Evolutionary conservation across 2,888 invertebrate genomes (phyloP), one percentile per base, ranked within the genome.

Genomic region (Aporophyla nigra): DNA sequence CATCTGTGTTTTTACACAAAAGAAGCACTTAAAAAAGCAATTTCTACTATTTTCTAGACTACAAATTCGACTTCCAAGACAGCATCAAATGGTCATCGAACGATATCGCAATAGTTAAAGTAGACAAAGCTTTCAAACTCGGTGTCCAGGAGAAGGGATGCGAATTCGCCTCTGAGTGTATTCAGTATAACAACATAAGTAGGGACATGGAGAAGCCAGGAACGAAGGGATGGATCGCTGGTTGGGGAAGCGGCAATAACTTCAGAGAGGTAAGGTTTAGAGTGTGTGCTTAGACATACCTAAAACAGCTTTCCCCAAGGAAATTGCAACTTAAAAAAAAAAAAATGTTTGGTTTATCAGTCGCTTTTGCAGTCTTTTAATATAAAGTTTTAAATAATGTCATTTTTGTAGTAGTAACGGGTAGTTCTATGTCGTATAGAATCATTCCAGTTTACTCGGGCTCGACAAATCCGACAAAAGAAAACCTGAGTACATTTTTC

Each of bases 61-160:
- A 96, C 89, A 96, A 96, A 85, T 96, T 96, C 82, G 96, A 96
- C 88, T 96, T 96, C 90, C 95, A 96, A 94, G 96, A 96, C 88
- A 96, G 96, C 76, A 93, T 95, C 73, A 96, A 96, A 84, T 96
- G 96, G 96, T 96, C 96, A 0, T 94, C 96, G 0, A 96, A 96
- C 83, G 96, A 96, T 66, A 96, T 96, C 62, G 96, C 96, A 0
- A 94, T 96, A 53, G 95, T 96, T 0, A 96, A 95, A 91, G 96
- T 96, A 5, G 93, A 96, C 73, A 95, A 90, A 72, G 92, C 95
- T 0, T 96, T 96, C 86, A 96, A 95, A 83, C 87, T 96, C 0
- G 95, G 95, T 5, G 92, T 94, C 0, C 46, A 56, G 10, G 96
- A 96, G 83, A 93, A 91, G 51, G 95, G 93, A 1, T 96, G 96